Evolutionary conservation across 2,113 vertebrate species (phyloP).

Genomic region (Centropristis striata): DNA sequence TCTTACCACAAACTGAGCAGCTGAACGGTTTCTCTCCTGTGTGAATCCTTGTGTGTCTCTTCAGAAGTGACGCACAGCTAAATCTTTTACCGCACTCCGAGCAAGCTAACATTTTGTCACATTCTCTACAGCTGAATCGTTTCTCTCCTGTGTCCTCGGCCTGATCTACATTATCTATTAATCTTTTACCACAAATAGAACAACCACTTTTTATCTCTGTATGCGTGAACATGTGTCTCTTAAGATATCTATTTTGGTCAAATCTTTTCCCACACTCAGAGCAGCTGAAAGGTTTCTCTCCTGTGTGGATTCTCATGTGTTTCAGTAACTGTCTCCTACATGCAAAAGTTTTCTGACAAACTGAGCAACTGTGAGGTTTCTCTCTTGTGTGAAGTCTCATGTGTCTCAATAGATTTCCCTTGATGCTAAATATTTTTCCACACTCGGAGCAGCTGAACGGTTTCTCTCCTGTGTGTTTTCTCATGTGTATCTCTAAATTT

Average conservation of each 20-base stretch:
- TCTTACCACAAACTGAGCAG: too few relatives aligned
- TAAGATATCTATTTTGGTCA: background rate
- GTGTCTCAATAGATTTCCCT: slow-evolving; percentile 15
- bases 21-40: too few relatives aligned
- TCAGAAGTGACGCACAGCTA: too few relatives aligned
- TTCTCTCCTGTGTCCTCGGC: background rate
- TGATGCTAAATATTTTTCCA: slow-evolving; percentile 13
- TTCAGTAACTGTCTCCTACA: too few relatives aligned
- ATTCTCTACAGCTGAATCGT: background rate
- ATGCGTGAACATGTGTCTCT: background rate
- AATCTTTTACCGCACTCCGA: too few relatives aligned
- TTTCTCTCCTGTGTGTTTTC: slow-evolving; percentile 31
- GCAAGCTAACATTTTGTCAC: background rate
- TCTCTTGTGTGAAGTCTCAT: slow-evolving; percentile 35
- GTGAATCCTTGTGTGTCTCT: too few relatives aligned
- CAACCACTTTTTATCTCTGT: background rate
- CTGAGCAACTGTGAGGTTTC: background rate
- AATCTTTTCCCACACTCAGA: background rate
- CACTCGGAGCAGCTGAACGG: slow-evolving; percentile 41
- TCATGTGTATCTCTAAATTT: slow-evolving; percentile 29
- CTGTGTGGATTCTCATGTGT: background rate
- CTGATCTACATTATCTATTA: too few relatives aligned
- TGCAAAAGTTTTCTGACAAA: too few relatives aligned
- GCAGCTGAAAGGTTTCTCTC: background rate
- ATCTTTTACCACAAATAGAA: too few relatives aligned